Percentiles rank a stretch among this genome's conserved stretches.
Conservation (phyloP, 2,113 vertebrate species). For the Onychorhynchus coronatus region DNA sequence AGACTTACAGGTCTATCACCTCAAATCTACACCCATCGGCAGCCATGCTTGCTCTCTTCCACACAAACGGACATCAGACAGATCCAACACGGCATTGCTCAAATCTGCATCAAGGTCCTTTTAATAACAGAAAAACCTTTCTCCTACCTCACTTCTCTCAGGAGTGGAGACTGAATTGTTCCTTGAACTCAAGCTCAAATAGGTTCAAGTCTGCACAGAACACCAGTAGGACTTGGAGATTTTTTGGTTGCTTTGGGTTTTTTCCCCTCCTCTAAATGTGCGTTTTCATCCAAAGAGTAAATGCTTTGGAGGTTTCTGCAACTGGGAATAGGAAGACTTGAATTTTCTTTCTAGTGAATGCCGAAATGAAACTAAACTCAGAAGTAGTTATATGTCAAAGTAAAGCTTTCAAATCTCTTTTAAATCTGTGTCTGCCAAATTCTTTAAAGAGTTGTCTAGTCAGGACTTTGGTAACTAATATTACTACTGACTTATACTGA, state of each 20-base stretch:
- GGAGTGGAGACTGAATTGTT: not conserved
- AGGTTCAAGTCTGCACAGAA: not conserved
- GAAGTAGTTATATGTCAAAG: not conserved
- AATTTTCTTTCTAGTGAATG: not conserved
- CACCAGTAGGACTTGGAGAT: not conserved
- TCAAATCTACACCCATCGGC: not conserved
- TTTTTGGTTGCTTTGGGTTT: not conserved
- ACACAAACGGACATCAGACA: not conserved
- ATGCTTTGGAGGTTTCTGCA: not conserved
- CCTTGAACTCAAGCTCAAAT: not conserved
- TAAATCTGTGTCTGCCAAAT: not conserved
- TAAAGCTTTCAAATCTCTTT: not conserved
- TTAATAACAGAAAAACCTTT: not conserved
- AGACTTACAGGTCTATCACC: slow-evolving; percentile 1
- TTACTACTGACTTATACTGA: not conserved
- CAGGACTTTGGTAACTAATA: not conserved
- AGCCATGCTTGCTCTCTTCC: not conserved
- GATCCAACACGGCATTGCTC: not conserved
- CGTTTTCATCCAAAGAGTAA: not conserved
- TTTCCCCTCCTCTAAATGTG: not conserved
- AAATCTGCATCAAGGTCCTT: not conserved
- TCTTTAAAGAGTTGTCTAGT: not conserved
- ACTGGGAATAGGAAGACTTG: not conserved
- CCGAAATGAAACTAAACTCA: not conserved
- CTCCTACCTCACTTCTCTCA: not conserved